These are phyloP conservation scores for Spialia ferax DNA, from an alignment of 2,888 invertebrate species.

Conservation along the genomic window DNA sequence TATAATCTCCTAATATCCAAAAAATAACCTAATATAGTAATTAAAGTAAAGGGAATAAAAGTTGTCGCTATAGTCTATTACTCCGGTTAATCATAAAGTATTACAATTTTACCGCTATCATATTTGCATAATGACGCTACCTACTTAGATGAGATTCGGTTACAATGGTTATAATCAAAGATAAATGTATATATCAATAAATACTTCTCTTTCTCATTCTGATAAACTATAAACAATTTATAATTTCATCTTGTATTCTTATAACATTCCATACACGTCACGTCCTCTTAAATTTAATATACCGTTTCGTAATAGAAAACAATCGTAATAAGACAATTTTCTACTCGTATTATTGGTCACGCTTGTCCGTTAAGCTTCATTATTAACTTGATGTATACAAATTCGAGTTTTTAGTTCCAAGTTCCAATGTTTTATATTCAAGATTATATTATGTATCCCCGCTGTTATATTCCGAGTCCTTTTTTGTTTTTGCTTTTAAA, in stretches of 20 bases:
- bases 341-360: conserved; percentile 59
- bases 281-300: conserved; percentile 57
- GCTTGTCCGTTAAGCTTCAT: conserved; percentile 62
- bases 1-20: too few species aligned
- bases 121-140: too few species aligned
- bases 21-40: too few species aligned
- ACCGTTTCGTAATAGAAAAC: conserved; percentile 71
- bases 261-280: conserved; percentile 19
- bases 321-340: conserved; percentile 71
- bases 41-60: too few species aligned
- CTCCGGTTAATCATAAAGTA: too few species aligned
- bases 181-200: too few species aligned
- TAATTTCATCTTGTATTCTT: not conserved
- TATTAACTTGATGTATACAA: conserved; percentile 50
- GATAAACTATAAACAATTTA: not conserved
- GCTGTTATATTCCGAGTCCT: conserved; percentile 59
- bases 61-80: too few species aligned
- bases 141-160: too few species aligned
- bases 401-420: conserved; percentile 55
- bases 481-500: conserved; percentile 39
- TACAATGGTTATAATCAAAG: too few species aligned
- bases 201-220: too few species aligned
- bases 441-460: conserved; percentile 59
- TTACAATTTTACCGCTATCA: too few species aligned
- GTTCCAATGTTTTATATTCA: conserved; percentile 71